Evolutionary conservation across 2,113 vertebrate genomes (phyloP).

Genomic region (Vimba vimba): DNA sequence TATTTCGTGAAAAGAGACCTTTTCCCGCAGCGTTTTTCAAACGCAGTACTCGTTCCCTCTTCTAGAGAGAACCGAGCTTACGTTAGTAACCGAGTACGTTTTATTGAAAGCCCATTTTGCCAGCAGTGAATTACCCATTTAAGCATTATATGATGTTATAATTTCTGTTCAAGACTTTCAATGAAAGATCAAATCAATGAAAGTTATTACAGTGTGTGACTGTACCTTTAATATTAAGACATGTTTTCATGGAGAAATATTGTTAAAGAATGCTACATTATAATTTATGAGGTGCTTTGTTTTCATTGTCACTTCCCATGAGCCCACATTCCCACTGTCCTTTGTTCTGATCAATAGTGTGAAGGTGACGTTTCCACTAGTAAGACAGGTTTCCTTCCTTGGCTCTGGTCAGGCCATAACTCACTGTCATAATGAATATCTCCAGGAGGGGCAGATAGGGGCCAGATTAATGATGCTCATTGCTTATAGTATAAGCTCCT

Average conservation of each 20-base stretch:
- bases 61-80: too few relatives aligned
- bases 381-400: neutral
- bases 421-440: conserved; percentile 52
- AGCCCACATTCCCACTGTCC: neutral
- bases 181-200: too few relatives aligned
- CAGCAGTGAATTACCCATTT: too few relatives aligned
- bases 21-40: too few relatives aligned
- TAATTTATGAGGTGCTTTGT: neutral
- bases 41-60: too few relatives aligned
- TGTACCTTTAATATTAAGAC: neutral
- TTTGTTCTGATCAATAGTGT: conserved; percentile 22
- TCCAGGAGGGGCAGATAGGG: neutral
- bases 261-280: neutral
- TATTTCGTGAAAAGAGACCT: too few relatives aligned
- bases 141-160: too few relatives aligned
- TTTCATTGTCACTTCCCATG: neutral
- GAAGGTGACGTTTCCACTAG: conserved; percentile 2
- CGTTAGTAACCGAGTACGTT: too few relatives aligned
- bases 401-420: conserved; percentile 27
- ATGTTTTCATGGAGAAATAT: neutral
- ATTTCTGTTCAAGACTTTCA: too few relatives aligned
- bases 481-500: conserved; percentile 22
- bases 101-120: too few relatives aligned
- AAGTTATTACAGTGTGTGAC: neutral
- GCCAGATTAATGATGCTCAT: conserved; percentile 48